Evolutionary conservation across 2,113 vertebrate genomes (phyloP), one percentile per base, ranked within the genome.

Genomic region (Sporophila hypoxantha): DNA sequence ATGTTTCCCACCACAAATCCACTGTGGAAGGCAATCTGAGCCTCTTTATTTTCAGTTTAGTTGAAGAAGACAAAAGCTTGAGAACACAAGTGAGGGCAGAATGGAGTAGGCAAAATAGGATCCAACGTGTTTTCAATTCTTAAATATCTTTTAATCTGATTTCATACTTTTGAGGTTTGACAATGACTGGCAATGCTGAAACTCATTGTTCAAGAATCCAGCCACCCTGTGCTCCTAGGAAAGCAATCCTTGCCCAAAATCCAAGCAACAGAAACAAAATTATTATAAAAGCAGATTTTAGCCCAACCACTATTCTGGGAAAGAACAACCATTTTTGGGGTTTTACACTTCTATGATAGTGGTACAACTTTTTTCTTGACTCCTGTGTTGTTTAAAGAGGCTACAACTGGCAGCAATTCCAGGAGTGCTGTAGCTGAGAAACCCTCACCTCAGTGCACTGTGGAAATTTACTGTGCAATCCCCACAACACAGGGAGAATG

Each of bases 401-500:
- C 41, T 34, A 53, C 32, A 41, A 5, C 60, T 42, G 29, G 49
- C 73, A 87, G 32, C 60, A 44, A 36, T 57, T 60, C 30, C 46
- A 65, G 60, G 30, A 73, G 25, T 25, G 34, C 27, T 74, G 14
- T 9, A 49, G 14, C 47, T 74, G 37, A 93, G 84, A 76, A 85
- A 46, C 9, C 17, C 49, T 82, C 44, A n/a, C 4, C 44, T 85
- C 59, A 41, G 37, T 8, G 52, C 85, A 53, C 0, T 46, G 84
- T 94, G 94, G 91, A 94, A 93, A 92, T 90, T 84, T 90, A 92
- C 93, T 78, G 50, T 90, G 55, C 62, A 76, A 23, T 78, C 74
- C 37, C 75, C 55, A 41, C 52, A 60, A 18, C 30, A 12, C 73
- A 32, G 41, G 36, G 62, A 82, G 27, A 83, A 74, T 10, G 30